Evolutionary conservation across 2,113 vertebrate species (phyloP).

Genomic region (Scortum barcoo): DNA sequence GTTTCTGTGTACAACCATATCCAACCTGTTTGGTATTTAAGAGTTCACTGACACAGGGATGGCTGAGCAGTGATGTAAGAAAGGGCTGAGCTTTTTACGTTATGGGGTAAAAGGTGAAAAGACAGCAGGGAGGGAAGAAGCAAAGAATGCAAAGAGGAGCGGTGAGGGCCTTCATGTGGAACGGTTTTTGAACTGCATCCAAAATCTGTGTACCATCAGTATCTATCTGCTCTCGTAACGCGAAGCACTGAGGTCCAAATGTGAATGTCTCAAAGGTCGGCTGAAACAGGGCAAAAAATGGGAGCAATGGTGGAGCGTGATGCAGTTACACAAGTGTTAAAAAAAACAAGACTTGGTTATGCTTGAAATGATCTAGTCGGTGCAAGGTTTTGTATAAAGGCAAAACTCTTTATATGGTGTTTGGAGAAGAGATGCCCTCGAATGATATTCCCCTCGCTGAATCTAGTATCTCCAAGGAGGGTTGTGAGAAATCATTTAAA

Average conservation of each 20-base stretch:
- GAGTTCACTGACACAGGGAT: slow-evolving; percentile 47
- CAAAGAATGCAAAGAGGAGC: slow-evolving; percentile 1
- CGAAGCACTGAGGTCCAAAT: neutral
- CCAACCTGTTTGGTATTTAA: slow-evolving; percentile 8
- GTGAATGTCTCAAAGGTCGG: slow-evolving; percentile 16
- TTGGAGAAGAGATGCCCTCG: too few species aligned
- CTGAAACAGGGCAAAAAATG: slow-evolving; percentile 5
- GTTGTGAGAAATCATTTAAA: neutral
- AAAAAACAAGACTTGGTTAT: neutral
- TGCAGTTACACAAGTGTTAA: neutral
- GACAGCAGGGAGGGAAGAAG: slow-evolving; percentile 32
- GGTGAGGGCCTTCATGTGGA: neutral
- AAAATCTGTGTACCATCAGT: neutral
- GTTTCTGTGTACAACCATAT: neutral
- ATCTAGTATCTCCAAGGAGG: neutral
- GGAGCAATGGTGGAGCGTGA: neutral
- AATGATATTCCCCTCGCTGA: neutral
- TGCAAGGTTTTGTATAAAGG: neutral
- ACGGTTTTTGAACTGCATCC: slow-evolving; percentile 26
- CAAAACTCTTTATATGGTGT: too few species aligned
- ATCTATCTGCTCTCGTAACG: slow-evolving; percentile 3
- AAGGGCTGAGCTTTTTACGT: slow-evolving; percentile 7
- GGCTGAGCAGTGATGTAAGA: slow-evolving; percentile 54
- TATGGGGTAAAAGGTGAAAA: slow-evolving; percentile 38
- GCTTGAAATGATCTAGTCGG: neutral